These are phyloP conservation scores for Ormyrus thymus DNA, from an alignment of 2,888 invertebrate species.

Conservation along the genomic window DNA sequence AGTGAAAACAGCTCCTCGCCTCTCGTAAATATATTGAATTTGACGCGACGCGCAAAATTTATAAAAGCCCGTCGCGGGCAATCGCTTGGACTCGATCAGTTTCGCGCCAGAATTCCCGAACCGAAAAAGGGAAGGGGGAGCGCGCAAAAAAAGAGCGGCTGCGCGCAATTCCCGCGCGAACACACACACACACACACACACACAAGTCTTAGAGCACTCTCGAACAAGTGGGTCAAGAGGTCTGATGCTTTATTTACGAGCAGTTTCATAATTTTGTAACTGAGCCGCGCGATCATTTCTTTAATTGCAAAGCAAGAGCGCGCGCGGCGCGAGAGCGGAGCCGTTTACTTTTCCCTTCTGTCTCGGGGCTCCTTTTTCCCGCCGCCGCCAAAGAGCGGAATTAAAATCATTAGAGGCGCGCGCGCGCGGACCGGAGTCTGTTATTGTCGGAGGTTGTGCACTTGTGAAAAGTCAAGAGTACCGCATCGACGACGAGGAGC, in stretches of 20 bases:
- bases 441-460: background rate
- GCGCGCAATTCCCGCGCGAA: too few relatives aligned
- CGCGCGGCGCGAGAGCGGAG: background rate
- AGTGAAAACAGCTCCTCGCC: too few relatives aligned
- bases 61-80: background rate
- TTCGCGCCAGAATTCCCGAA: conserved; percentile 12
- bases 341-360: conserved; percentile 33
- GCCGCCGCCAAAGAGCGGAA: conserved; percentile 7
- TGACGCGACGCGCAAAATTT: too few relatives aligned
- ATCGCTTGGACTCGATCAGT: conserved; percentile 10
- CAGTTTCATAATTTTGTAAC: conserved; percentile 52
- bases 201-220: too few relatives aligned
- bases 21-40: too few relatives aligned
- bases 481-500: too few relatives aligned
- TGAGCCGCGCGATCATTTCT: conserved; percentile 43
- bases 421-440: background rate
- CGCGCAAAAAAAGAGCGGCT: too few relatives aligned
- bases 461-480: background rate
- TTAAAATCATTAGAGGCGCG: conserved; percentile 30
- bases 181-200: too few relatives aligned
- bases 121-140: too few relatives aligned
- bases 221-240: conserved; percentile 48
- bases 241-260: conserved; percentile 53
- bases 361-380: conserved; percentile 6
- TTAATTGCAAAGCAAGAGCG: conserved; percentile 45